A percentile compares a stretch with the other conserved stretches of the same genome.
These are phyloP conservation scores for Colletes gigas DNA, from an alignment of 1,140 invertebrate species.

Conservation along the genomic window DNA sequence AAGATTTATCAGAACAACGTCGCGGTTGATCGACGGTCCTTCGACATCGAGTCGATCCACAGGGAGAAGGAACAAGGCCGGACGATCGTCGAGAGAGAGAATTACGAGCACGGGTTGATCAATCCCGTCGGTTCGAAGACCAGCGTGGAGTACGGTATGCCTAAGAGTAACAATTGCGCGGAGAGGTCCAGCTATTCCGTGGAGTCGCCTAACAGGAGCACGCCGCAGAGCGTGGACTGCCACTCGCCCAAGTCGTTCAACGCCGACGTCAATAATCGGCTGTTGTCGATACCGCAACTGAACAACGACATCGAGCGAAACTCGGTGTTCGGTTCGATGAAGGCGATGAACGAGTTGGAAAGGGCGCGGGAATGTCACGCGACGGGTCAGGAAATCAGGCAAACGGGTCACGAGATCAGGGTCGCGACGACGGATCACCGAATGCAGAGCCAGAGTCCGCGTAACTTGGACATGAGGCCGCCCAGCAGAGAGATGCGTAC, in stretches of 20 bases:
- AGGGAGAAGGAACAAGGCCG: constrained; percentile 54
- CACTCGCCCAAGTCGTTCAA: constrained; percentile 60
- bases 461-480: constrained; percentile 52
- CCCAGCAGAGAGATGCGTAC: constrained; percentile 52
- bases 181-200: constrained; percentile 51
- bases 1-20: constrained; percentile 67
- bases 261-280: constrained; percentile 48
- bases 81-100: constrained; percentile 41
- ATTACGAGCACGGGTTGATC: constrained; percentile 39
- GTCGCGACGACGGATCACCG: constrained; percentile 32
- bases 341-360: constrained; percentile 61
- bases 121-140: constrained; percentile 23
- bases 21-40: constrained; percentile 53
- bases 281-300: constrained; percentile 21
- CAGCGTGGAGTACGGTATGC: constrained; percentile 42
- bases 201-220: constrained; percentile 38
- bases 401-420: constrained; percentile 47
- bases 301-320: constrained; percentile 62
- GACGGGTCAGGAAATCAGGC: constrained; percentile 45
- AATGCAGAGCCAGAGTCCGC: constrained; percentile 56
- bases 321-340: constrained; percentile 60
- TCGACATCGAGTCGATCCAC: constrained; percentile 64
- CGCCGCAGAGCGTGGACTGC: constrained; percentile 29
- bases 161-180: constrained; percentile 18
- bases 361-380: constrained; percentile 49